Conservation (phyloP, 2,113 vertebrate species). For the Melanocharis versteri region DNA sequence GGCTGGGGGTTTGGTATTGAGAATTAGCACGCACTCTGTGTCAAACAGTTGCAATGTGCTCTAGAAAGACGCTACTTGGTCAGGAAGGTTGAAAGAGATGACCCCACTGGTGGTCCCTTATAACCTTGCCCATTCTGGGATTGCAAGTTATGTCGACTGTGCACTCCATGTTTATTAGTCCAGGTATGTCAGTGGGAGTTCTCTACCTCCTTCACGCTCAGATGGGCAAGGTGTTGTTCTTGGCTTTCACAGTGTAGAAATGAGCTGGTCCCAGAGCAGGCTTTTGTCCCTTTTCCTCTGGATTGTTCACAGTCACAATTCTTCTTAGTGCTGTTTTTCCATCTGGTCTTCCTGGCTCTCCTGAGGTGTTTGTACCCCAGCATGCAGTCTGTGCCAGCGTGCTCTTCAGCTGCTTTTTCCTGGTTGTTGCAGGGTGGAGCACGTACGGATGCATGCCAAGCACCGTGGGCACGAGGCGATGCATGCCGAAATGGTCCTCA, state of each 20-base stretch:
- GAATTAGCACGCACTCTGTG: accelerated
- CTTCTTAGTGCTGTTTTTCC: not conserved
- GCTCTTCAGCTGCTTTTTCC: not conserved
- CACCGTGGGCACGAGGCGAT: conserved; percentile 97
- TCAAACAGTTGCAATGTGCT: not conserved
- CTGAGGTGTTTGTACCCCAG: not conserved
- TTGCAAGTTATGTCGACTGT: accelerated
- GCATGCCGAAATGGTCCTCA: conserved; percentile 99
- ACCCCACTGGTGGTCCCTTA: not conserved
- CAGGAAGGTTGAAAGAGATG: not conserved
- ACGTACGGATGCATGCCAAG: conserved; percentile 95
- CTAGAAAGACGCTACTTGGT: not conserved
- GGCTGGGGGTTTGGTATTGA: not conserved
- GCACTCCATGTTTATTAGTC: accelerated
- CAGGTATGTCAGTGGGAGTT: accelerated
- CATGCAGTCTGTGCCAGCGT: not conserved
- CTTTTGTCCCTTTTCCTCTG: not conserved
- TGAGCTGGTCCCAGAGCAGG: not conserved
- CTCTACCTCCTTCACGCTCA: not conserved
- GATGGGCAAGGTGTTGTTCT: not conserved
- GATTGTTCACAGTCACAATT: too few species aligned
- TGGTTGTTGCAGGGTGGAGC: conserved; percentile 84
- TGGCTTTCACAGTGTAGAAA: not conserved
- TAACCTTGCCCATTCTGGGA: not conserved
- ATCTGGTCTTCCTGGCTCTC: not conserved